Evolutionary conservation across 2,113 vertebrate species (phyloP).

Genomic region (Catharus minimus): DNA sequence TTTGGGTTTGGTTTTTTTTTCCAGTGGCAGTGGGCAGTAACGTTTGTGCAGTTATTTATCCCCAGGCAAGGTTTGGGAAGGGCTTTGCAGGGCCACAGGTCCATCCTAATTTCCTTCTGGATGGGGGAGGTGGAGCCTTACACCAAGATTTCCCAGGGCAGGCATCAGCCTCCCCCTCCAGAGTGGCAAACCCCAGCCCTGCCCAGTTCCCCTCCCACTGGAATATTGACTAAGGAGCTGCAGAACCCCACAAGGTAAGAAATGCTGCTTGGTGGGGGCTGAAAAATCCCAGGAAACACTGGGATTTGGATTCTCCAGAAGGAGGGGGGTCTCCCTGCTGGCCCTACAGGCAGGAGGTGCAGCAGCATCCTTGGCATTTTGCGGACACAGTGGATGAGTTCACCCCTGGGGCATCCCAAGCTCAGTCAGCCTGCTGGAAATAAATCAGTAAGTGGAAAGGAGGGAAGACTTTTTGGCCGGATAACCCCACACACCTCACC

Average conservation of each 20-base stretch:
- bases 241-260: background rate
- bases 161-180: background rate
- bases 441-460: background rate
- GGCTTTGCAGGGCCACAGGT: rapidly evolving
- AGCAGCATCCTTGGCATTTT: background rate
- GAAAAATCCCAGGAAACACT: background rate
- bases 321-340: background rate
- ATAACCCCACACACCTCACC: background rate
- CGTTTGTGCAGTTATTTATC: background rate
- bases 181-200: background rate
- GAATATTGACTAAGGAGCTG: background rate
- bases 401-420: rapidly evolving
- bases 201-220: background rate
- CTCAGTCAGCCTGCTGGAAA: background rate
- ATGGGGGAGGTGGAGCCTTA: background rate
- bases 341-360: background rate
- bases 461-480: background rate
- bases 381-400: background rate
- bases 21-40: background rate
- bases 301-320: background rate
- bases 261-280: background rate
- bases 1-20: background rate
- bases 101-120: background rate
- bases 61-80: background rate
- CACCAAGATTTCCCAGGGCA: background rate